phyloP scores from a whole-genome alignment of 2,113 vertebrate species.

The Progne subis region DNA sequence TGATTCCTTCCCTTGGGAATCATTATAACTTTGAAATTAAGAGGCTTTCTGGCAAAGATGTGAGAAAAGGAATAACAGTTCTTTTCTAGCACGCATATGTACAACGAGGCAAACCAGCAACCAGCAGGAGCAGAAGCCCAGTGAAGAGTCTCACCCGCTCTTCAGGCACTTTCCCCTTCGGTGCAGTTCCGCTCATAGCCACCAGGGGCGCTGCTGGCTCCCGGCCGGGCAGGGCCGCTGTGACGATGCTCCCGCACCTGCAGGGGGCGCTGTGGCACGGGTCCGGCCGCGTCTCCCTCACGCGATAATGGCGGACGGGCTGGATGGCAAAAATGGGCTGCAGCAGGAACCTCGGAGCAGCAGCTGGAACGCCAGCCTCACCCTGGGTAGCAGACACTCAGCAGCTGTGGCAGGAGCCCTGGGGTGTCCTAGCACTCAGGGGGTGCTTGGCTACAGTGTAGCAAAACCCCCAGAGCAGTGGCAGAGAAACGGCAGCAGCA shows the following conservation, averaged over 20 bases:
- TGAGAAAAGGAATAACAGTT: not conserved
- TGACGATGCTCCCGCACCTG: fast-evolving
- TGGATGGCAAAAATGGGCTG: no score
- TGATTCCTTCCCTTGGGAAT: fast-evolving
- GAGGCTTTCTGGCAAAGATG: not conserved
- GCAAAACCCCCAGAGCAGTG: not conserved
- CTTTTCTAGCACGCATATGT: not conserved
- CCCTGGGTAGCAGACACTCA: fast-evolving
- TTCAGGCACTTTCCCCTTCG: fast-evolving
- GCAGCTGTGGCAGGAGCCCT: not conserved
- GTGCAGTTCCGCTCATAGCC: not conserved
- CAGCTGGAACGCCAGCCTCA: not conserved
- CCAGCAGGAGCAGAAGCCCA: fast-evolving
- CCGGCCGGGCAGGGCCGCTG: fast-evolving
- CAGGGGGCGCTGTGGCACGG: not conserved
- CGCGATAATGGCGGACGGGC: fast-evolving
- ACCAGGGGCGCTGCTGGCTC: not conserved
- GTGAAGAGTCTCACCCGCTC: fast-evolving
- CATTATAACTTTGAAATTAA: not conserved
- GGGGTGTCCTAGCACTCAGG: no score
- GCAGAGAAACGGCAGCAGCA: fast-evolving
- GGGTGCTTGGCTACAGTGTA: not conserved
- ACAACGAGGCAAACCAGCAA: no score
- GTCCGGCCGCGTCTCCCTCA: fast-evolving
- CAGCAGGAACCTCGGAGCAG: not conserved